Conservation (phyloP, 2,888 invertebrate genomes). For the Mellilla xanthometata region DNA sequence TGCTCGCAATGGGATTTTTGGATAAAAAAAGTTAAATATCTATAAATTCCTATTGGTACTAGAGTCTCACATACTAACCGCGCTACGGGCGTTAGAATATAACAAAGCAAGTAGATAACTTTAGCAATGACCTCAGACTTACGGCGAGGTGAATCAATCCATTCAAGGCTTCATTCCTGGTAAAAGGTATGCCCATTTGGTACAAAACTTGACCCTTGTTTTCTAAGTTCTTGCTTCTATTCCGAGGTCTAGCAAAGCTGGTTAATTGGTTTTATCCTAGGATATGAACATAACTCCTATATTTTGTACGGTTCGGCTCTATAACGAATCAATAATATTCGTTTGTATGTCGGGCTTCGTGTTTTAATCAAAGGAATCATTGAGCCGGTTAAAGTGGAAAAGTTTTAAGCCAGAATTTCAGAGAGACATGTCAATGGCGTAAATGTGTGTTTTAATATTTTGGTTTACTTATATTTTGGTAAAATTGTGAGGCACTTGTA, state of each 20-base stretch:
- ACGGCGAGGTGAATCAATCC: slow-evolving; percentile 69
- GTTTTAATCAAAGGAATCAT: not conserved
- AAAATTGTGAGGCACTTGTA: too few species aligned
- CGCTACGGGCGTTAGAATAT: too few species aligned
- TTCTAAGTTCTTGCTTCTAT: slow-evolving; percentile 25
- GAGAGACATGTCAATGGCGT: too few species aligned
- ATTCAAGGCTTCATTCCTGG: slow-evolving; percentile 59
- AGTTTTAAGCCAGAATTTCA: too few species aligned
- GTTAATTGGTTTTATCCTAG: slow-evolving; percentile 23
- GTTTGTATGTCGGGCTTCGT: not conserved
- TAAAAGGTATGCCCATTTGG: slow-evolving; percentile 62
- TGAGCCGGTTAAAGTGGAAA: too few species aligned
- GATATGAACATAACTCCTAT: slow-evolving; percentile 9
- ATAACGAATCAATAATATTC: slow-evolving; percentile 12
- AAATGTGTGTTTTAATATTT: too few species aligned
- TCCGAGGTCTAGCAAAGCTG: slow-evolving; percentile 36
- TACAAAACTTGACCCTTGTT: slow-evolving; percentile 29
- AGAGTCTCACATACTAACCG: too few species aligned
- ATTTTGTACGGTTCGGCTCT: slow-evolving; percentile 3
- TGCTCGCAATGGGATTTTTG: too few species aligned
- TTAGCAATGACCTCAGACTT: slow-evolving; percentile 49
- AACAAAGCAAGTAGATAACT: slow-evolving; percentile 27
- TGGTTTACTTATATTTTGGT: too few species aligned
- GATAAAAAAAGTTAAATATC: too few species aligned
- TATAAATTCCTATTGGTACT: too few species aligned